Percentiles rank a stretch among this genome's conserved stretches.
phyloP scores from a whole-genome alignment of 2,888 invertebrate species.

The Magallana nippona region DNA sequence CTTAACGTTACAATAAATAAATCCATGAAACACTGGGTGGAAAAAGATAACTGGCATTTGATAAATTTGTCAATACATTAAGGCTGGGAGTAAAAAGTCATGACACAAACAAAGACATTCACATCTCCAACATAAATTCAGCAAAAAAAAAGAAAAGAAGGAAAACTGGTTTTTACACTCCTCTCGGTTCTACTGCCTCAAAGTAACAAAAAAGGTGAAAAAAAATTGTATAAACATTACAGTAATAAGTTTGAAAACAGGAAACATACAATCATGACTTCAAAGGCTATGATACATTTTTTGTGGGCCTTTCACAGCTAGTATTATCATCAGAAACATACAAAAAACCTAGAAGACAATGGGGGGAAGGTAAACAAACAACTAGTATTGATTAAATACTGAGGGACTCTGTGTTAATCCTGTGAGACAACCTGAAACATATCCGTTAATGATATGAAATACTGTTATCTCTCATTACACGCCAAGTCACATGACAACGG shows the following conservation, averaged over 20 bases:
- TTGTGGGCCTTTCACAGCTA: conserved; percentile 18
- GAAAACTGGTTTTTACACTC: background rate
- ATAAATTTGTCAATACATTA: background rate
- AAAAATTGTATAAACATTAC: background rate
- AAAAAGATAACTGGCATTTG: background rate
- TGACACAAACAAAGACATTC: background rate
- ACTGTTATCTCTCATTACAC: conserved; percentile 23
- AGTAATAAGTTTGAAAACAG: background rate
- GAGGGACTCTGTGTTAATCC: conserved; percentile 24
- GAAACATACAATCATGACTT: background rate
- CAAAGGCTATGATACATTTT: conserved; percentile 20
- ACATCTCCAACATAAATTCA: background rate
- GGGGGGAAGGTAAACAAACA: background rate
- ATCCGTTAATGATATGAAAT: conserved; percentile 23
- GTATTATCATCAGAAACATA: background rate
- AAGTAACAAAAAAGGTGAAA: background rate
- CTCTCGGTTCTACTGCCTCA: background rate
- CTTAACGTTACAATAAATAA: conserved; percentile 24
- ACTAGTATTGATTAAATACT: conserved; percentile 33
- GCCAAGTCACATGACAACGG: conserved; percentile 33
- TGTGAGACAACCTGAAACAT: conserved; percentile 31
- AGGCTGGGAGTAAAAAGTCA: background rate
- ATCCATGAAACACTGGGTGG: background rate
- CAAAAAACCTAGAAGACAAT: conserved; percentile 6
- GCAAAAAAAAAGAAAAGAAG: background rate